A percentile compares a stretch with the other conserved stretches of the same genome.
These are phyloP conservation scores for Nannoperca obscura DNA, from an alignment of 2,797 vertebrate species.

Conservation along the genomic window DNA sequence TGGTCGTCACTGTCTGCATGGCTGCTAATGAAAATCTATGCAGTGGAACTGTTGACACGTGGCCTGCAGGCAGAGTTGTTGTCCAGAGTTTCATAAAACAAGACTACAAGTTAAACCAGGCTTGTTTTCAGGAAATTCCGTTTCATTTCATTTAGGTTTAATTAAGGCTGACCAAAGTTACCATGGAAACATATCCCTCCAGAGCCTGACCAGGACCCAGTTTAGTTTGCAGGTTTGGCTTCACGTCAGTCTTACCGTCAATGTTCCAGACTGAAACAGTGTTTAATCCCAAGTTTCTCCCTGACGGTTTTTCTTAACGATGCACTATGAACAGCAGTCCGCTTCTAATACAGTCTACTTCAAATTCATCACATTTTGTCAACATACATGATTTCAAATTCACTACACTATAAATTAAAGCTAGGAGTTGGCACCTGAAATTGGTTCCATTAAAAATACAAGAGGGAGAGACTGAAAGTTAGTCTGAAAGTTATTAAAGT, in stretches of 20 bases:
- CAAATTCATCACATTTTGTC: not conserved
- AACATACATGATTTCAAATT: conserved; percentile 4
- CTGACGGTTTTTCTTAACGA: not conserved
- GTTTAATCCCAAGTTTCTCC: not conserved
- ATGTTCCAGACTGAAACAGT: not conserved
- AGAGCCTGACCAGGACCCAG: not conserved
- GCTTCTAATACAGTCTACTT: not conserved
- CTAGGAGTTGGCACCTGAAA: not conserved
- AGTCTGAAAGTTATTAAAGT: conserved; percentile 1
- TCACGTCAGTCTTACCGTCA: not conserved
- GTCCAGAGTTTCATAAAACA: conserved; percentile 14
- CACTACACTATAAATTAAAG: not conserved
- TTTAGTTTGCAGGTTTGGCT: not conserved
- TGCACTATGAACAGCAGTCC: not conserved
- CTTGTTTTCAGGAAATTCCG: not conserved
- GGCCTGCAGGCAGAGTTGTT: not conserved
- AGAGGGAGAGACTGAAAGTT: not conserved
- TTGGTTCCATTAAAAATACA: not conserved
- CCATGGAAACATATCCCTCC: not conserved
- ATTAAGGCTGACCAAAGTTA: not conserved
- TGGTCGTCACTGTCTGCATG: not conserved
- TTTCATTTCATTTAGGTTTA: not conserved
- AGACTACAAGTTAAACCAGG: not conserved
- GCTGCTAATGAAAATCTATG: not conserved
- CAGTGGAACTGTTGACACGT: not conserved